phyloP scores from a whole-genome alignment of 2,888 invertebrate genomes.

The Dendrolimus houi region DNA sequence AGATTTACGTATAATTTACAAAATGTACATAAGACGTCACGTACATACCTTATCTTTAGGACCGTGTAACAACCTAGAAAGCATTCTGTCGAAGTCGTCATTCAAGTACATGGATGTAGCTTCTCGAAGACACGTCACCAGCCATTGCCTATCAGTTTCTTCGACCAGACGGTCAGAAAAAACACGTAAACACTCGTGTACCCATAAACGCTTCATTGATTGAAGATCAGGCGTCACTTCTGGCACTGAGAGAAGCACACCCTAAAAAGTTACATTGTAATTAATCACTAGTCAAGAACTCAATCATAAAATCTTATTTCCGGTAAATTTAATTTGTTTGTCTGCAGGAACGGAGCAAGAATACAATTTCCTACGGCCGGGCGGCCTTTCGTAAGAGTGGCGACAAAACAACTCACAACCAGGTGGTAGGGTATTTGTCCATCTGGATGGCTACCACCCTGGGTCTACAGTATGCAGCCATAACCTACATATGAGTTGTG shows the following conservation, averaged over 20 bases:
- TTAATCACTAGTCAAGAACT: too few relatives aligned
- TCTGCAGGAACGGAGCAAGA: too few relatives aligned
- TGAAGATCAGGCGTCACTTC: conserved; percentile 91
- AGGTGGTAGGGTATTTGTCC: too few relatives aligned
- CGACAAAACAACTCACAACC: too few relatives aligned
- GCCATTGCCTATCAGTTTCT: conserved; percentile 87
- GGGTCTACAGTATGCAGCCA: too few relatives aligned
- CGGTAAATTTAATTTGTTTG: too few relatives aligned
- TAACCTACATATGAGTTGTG: too few relatives aligned
- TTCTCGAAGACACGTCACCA: conserved; percentile 81
- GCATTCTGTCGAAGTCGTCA: conserved; percentile 81
- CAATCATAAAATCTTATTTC: too few relatives aligned
- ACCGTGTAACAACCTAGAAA: conserved; percentile 75
- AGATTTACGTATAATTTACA: too few relatives aligned
- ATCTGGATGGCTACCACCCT: too few relatives aligned
- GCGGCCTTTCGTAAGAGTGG: too few relatives aligned
- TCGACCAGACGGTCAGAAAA: conserved; percentile 95
- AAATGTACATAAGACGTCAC: background rate
- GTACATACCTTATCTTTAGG: conserved; percentile 35
- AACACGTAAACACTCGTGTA: conserved; percentile 94
- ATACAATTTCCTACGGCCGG: too few relatives aligned
- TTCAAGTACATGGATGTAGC: conserved; percentile 78
- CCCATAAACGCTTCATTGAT: conserved; percentile 94
- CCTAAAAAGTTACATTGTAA: conserved; percentile 64
- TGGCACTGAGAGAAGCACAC: conserved; percentile 92